A percentile compares a stretch with the other conserved stretches of the same genome.
Conservation (phyloP, 1,140 invertebrate genomes). For the Leptinotarsa defecta region DNA sequence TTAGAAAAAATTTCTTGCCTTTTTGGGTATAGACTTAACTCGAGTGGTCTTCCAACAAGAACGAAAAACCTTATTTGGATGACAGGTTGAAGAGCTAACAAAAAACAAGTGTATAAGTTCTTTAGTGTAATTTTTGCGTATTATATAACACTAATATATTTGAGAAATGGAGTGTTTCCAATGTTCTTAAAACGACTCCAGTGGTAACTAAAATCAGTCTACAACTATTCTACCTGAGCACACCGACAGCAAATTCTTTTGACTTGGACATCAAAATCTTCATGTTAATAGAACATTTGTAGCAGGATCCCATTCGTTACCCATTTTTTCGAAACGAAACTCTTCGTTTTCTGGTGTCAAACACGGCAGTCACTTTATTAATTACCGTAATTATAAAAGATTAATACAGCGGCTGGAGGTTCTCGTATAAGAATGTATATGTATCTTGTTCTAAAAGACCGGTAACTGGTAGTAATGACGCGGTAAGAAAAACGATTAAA, state of each 20-base stretch:
- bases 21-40: no score
- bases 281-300: constrained; percentile 5
- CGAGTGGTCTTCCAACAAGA: no score
- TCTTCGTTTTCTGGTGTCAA: constrained; percentile 4
- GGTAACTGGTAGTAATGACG: constrained; percentile 11
- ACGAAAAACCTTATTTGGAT: no score
- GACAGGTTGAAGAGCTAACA: no score
- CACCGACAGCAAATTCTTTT: background rate
- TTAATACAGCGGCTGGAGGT: constrained; percentile 15
- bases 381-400: constrained; percentile 21
- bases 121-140: no score
- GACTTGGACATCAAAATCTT: background rate
- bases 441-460: constrained; percentile 11
- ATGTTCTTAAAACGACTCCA: no score
- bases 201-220: no score
- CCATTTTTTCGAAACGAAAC: background rate
- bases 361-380: constrained; percentile 13
- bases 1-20: no score
- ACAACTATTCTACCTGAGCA: no score
- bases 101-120: no score
- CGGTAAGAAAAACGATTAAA: background rate
- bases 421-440: background rate
- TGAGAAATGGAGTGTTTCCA: no score
- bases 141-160: no score
- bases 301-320: constrained; percentile 4